A percentile compares a stretch with the other conserved stretches of the same genome.
Conservation (phyloP, 2,888 invertebrate genomes). For the Xestoiulus laeticollis region DNA sequence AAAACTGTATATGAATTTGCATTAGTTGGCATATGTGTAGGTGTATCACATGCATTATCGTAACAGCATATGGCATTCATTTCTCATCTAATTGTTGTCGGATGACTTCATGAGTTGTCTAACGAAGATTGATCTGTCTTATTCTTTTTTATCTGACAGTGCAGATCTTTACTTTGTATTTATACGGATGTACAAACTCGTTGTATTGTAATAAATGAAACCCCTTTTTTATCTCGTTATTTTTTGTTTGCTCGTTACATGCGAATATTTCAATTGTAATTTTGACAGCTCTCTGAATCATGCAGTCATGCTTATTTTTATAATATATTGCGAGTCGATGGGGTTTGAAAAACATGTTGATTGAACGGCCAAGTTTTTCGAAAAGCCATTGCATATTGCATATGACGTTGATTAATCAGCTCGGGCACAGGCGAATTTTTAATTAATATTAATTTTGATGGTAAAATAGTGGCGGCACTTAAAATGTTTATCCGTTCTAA, state of each 20-base stretch:
- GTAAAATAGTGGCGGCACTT: neutral
- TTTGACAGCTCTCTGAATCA: slow-evolving; percentile 16
- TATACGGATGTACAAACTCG: slow-evolving; percentile 9
- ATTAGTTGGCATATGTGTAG: neutral
- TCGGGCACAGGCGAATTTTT: neutral
- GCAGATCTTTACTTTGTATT: slow-evolving; percentile 6
- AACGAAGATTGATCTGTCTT: slow-evolving; percentile 48
- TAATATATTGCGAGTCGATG: neutral
- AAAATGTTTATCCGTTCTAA: neutral
- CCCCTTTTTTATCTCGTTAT: slow-evolving; percentile 24
- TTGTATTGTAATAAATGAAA: slow-evolving; percentile 35
- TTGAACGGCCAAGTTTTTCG: neutral
- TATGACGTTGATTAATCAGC: neutral
- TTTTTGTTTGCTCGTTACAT: slow-evolving; percentile 30
- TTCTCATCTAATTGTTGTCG: slow-evolving; percentile 45
- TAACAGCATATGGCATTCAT: slow-evolving; percentile 42
- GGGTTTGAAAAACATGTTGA: neutral
- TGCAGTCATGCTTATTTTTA: slow-evolving; percentile 15
- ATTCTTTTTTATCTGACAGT: slow-evolving; percentile 38
- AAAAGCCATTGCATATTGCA: neutral
- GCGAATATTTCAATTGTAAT: slow-evolving; percentile 5
- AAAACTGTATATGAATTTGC: neutral
- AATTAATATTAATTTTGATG: slow-evolving; percentile 35
- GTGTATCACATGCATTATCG: neutral
- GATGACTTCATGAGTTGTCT: slow-evolving; percentile 48